A percentile compares a stretch with the other conserved stretches of the same genome.
Evolutionary conservation across 2,113 vertebrate genomes (phyloP).

Genomic region (Cnemophilus loriae): DNA sequence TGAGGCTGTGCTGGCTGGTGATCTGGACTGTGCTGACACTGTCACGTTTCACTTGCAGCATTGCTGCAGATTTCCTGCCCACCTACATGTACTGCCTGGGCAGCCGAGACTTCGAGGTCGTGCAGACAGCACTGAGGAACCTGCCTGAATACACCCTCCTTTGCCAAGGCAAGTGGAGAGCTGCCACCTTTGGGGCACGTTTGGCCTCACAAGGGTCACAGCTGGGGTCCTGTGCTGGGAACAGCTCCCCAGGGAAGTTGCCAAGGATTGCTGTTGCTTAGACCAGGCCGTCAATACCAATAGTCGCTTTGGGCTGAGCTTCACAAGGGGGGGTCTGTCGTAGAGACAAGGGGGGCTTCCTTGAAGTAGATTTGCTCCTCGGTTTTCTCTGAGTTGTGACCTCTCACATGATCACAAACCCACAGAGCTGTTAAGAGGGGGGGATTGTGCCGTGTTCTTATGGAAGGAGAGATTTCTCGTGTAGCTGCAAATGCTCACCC

Average conservation of each 20-base stretch:
- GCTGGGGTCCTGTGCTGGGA: neutral
- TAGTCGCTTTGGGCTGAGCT: neutral
- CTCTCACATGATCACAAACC: neutral
- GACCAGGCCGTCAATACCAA: neutral
- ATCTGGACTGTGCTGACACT: neutral
- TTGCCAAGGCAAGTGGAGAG: constrained; percentile 82
- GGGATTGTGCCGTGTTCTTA: neutral
- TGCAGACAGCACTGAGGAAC: constrained; percentile 91
- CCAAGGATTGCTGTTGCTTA: neutral
- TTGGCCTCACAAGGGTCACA: neutral
- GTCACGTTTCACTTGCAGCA: constrained; percentile 61
- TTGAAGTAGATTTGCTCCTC: neutral
- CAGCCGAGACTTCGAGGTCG: constrained; percentile 92
- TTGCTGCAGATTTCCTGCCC: constrained; percentile 91
- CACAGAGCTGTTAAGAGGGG: neutral
- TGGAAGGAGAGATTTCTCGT: neutral
- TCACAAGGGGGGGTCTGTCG: neutral
- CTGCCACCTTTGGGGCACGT: no score
- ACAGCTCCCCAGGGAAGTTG: neutral
- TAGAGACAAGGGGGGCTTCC: neutral
- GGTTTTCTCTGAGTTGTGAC: neutral
- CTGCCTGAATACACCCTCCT: constrained; percentile 94
- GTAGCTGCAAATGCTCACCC: neutral
- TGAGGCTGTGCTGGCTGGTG: neutral
- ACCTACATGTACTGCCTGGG: constrained; percentile 97